These are phyloP conservation scores for Anoplopoma fimbria DNA, from an alignment of 2,113 vertebrate species.

Conservation along the genomic window DNA sequence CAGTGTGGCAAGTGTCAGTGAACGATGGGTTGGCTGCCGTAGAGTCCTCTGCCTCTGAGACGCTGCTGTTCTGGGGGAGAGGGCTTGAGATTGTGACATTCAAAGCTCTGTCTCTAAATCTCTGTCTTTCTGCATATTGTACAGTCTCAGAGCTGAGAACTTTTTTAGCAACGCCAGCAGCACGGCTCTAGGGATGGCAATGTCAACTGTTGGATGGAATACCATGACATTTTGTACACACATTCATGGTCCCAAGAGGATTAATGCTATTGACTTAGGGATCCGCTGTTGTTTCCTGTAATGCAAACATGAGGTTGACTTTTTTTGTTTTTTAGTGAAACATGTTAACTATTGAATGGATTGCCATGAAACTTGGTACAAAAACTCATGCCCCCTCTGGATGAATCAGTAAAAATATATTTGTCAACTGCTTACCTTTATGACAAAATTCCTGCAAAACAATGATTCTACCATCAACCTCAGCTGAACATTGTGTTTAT, in stretches of 20 bases:
- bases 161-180: not conserved
- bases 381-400: not conserved
- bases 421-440: not conserved
- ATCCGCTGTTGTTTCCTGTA: not conserved
- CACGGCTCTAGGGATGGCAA: not conserved
- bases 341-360: not conserved
- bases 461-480: not conserved
- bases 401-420: not conserved
- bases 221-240: not conserved
- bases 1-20: slow-evolving; percentile 46
- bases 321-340: not conserved
- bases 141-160: not conserved
- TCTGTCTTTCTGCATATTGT: not conserved
- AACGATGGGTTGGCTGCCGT: slow-evolving; percentile 21
- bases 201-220: not conserved
- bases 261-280: not conserved
- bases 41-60: slow-evolving; percentile 27
- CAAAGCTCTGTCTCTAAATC: not conserved
- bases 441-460: not conserved
- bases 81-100: slow-evolving; percentile 38
- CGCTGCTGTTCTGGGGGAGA: slow-evolving; percentile 16
- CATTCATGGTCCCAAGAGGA: not conserved
- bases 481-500: not conserved
- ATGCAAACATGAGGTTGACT: not conserved
- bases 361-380: not conserved